These are phyloP conservation scores for Oreochromis spilurus DNA, from an alignment of 2,113 vertebrate species.

Conservation along the genomic window DNA sequence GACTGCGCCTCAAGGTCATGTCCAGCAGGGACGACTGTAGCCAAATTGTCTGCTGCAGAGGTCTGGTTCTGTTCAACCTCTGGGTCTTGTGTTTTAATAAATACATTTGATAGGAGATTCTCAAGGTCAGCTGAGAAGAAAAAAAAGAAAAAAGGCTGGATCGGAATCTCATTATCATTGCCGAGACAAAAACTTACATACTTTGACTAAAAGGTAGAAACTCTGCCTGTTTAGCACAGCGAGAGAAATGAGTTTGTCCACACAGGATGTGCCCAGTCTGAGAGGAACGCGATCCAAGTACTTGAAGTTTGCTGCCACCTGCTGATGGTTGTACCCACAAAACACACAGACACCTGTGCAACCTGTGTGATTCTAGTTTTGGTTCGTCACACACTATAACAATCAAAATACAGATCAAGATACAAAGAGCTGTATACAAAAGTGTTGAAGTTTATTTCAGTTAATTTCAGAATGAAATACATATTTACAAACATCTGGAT, in stretches of 20 bases:
- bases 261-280: not conserved
- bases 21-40: slow-evolving; percentile 24
- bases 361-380: not conserved
- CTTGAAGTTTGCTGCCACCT: slow-evolving; percentile 57
- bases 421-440: not conserved
- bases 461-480: slow-evolving; percentile 16
- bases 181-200: not conserved
- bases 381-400: not conserved
- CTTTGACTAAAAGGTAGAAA: not conserved
- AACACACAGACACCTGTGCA: not conserved
- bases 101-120: slow-evolving; percentile 13
- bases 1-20: slow-evolving; percentile 50
- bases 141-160: not conserved
- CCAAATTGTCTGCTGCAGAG: slow-evolving; percentile 27
- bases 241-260: not conserved
- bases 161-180: slow-evolving; percentile 24
- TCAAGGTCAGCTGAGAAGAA: slow-evolving; percentile 24
- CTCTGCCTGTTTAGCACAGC: not conserved
- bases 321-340: not conserved
- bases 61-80: slow-evolving; percentile 14
- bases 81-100: slow-evolving; percentile 30
- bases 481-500: slow-evolving; percentile 41
- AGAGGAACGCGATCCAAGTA: not conserved
- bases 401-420: not conserved
- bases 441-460: slow-evolving; percentile 66